phyloP scores from a whole-genome alignment of 2,113 vertebrate species.

The Psophia crepitans region DNA sequence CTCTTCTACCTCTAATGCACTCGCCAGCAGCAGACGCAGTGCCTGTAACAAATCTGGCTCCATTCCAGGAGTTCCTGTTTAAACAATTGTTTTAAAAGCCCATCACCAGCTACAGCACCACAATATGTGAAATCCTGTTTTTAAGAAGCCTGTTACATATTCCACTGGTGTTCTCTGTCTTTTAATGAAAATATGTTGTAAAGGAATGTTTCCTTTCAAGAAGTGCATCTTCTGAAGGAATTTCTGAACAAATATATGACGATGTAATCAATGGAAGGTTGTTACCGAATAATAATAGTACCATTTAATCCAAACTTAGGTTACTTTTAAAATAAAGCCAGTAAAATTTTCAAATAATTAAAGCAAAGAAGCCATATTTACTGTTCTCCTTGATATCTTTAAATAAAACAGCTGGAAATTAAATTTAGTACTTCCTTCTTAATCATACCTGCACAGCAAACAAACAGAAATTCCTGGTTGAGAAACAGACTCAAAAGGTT shows the following conservation, averaged over 20 bases:
- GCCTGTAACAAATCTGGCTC: background rate
- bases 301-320: background rate
- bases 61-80: background rate
- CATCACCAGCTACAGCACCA: background rate
- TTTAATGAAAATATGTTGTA: background rate
- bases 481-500: background rate
- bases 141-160: background rate
- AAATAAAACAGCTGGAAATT: background rate
- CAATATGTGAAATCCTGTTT: background rate
- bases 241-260: background rate
- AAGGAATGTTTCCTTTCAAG: background rate
- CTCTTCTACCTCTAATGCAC: background rate
- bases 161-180: background rate
- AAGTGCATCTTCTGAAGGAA: background rate
- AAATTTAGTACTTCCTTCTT: background rate
- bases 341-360: background rate
- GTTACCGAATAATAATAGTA: background rate
- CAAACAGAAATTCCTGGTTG: background rate
- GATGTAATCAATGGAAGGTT: background rate
- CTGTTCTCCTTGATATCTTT: background rate
- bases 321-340: background rate
- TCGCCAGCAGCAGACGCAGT: background rate
- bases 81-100: background rate
- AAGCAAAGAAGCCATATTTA: background rate
- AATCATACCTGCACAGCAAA: background rate